phyloP scores from a whole-genome alignment of 2,888 invertebrate species.

The Dolichomitus sp. region DNA sequence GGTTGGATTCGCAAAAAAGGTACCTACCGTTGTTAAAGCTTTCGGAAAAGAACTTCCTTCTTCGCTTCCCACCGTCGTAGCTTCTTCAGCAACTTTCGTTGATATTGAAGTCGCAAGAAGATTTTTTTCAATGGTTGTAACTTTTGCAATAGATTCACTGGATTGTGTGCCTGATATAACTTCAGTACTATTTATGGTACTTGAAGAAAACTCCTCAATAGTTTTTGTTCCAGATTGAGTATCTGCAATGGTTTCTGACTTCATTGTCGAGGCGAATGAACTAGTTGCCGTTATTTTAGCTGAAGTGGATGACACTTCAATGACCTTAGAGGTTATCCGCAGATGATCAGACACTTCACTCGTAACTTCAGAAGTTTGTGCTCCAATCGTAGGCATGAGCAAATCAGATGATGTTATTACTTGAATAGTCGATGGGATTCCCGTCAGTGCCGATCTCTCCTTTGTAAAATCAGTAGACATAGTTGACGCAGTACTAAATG shows the following conservation, averaged over 20 bases:
- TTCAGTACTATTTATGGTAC: conserved; percentile 8
- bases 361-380: conserved; percentile 18
- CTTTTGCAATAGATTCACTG: conserved; percentile 54
- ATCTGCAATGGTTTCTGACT: conserved; percentile 9
- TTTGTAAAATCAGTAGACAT: background rate
- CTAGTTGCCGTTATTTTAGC: background rate
- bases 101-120: background rate
- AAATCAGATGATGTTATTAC: conserved; percentile 13
- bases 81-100: background rate
- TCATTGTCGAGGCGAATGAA: conserved; percentile 2
- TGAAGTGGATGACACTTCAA: conserved; percentile 45
- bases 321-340: background rate
- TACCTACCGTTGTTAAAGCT: background rate
- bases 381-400: background rate
- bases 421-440: background rate
- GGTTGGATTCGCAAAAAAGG: too few species aligned
- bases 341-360: conserved; percentile 67
- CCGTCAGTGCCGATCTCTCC: background rate
- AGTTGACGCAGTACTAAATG: background rate
- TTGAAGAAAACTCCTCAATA: conserved; percentile 60
- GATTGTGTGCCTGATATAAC: background rate
- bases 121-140: conserved; percentile 24
- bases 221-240: conserved; percentile 65
- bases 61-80: background rate
- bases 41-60: background rate